A percentile compares a stretch with the other conserved stretches of the same genome.
These are phyloP conservation scores for Melipona quadrifasciata DNA, from an alignment of 1,140 invertebrate species.

Conservation along the genomic window DNA sequence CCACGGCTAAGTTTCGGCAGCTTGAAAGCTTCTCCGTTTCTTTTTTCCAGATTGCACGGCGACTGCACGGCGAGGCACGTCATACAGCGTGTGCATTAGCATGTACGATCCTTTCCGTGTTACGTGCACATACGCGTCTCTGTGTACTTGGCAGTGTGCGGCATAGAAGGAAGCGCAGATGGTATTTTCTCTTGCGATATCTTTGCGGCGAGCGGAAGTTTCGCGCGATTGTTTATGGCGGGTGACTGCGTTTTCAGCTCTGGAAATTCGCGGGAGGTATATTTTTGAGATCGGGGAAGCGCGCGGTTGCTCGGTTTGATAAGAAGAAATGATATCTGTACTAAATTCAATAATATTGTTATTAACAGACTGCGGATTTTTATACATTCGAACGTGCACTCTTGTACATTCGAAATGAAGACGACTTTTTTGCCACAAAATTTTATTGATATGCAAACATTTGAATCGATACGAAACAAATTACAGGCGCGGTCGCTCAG, in stretches of 20 bases:
- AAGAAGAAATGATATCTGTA: background rate
- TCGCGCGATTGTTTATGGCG: background rate
- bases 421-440: no score
- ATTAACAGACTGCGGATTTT: no score
- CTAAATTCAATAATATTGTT: no score
- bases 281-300: background rate
- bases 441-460: no score
- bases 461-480: no score
- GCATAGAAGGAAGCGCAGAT: background rate
- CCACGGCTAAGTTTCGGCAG: conserved; percentile 4
- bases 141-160: no score
- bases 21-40: conserved; percentile 1
- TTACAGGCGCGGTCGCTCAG: no score
- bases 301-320: background rate
- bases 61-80: no score
- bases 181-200: background rate
- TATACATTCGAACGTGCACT: no score
- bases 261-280: background rate
- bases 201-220: background rate
- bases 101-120: background rate
- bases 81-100: background rate
- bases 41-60: background rate
- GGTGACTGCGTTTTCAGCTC: background rate
- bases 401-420: no score
- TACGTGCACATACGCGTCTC: no score